Conservation (phyloP, 2,113 vertebrate species). For the Picathartes gymnocephalus region DNA sequence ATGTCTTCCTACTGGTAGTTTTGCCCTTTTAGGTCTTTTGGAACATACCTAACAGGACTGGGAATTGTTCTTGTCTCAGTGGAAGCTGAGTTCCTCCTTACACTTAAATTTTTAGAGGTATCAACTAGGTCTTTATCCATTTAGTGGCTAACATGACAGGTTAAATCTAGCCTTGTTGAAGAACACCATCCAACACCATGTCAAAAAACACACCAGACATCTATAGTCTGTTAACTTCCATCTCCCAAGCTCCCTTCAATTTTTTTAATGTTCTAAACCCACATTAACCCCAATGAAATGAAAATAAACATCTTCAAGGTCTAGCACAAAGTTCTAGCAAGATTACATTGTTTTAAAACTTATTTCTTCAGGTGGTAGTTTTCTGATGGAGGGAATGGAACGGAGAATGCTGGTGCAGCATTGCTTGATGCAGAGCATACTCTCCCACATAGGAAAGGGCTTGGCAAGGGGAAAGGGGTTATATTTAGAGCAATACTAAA, state of each 20-base stretch:
- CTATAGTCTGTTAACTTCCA: not conserved
- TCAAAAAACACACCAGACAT: not conserved
- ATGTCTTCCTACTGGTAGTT: not conserved
- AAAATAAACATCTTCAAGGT: not conserved
- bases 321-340: not conserved
- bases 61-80: not conserved
- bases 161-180: not conserved
- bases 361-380: not conserved
- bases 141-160: not conserved
- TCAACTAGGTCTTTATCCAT: not conserved
- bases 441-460: not conserved
- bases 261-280: not conserved
- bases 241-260: not conserved
- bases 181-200: accelerated
- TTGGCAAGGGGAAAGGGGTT: not conserved
- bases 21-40: not conserved
- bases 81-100: not conserved
- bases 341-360: not conserved
- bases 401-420: not conserved
- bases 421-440: not conserved
- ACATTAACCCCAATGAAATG: not conserved
- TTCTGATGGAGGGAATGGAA: not conserved
- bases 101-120: not conserved
- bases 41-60: not conserved
- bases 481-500: not conserved